phyloP scores from a whole-genome alignment of 2,797 vertebrate genomes.

The Crenuchus spilurus region DNA sequence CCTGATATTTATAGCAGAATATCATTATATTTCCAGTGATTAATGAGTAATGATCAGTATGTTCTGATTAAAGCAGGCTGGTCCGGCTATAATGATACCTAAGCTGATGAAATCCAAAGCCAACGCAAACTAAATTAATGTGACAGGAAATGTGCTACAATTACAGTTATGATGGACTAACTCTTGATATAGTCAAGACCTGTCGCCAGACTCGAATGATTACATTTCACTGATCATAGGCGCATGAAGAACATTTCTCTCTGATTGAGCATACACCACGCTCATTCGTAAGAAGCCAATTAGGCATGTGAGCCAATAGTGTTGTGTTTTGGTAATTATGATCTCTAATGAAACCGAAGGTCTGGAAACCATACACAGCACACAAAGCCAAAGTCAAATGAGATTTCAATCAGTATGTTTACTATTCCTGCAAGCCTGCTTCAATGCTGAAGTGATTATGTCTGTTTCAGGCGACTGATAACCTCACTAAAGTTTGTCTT shows the following conservation, averaged over 20 bases:
- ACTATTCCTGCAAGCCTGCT: not conserved
- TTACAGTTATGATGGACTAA: not conserved
- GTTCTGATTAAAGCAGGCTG: not conserved
- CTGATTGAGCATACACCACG: not conserved
- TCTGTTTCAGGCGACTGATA: not conserved
- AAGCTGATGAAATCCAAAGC: not conserved
- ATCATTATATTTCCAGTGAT: not conserved
- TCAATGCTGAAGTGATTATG: not conserved
- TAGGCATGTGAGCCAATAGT: conserved; percentile 5
- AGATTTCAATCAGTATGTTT: conserved; percentile 26
- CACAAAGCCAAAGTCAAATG: conserved; percentile 6
- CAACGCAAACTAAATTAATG: not conserved
- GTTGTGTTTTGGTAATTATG: conserved; percentile 3
- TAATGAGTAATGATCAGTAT: not conserved
- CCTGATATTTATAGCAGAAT: not conserved
- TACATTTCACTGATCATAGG: not conserved
- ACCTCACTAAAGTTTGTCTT: not conserved
- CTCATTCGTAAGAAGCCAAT: not conserved
- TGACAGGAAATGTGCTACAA: not conserved
- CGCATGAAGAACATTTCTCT: not conserved
- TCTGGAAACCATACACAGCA: conserved; percentile 10
- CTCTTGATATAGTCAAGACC: not conserved
- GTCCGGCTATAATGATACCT: not conserved
- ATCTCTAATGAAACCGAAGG: conserved; percentile 8
- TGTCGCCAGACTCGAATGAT: not conserved